Conservation (phyloP, 1,140 invertebrate genomes). For the Lasioglossum albipes region DNA sequence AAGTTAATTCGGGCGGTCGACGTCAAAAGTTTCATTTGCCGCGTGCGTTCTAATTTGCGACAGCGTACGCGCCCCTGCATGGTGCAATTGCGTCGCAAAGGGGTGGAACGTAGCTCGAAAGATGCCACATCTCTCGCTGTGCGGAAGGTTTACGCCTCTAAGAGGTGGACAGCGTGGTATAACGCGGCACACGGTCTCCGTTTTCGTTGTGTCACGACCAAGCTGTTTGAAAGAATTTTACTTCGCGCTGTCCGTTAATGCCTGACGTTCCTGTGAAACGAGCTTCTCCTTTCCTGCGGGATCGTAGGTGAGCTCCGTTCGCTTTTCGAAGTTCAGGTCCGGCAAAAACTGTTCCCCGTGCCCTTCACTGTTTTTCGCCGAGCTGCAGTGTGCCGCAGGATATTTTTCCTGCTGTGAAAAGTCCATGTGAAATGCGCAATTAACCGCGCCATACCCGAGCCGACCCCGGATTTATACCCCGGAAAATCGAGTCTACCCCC, state of each 20-base stretch:
- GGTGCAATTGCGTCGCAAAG: neutral
- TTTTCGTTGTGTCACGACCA: neutral
- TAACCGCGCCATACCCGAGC: constrained; percentile 24
- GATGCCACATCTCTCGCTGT: constrained; percentile 9
- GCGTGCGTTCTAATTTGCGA: neutral
- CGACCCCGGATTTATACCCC: too few relatives aligned
- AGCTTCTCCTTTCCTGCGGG: neutral
- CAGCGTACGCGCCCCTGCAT: neutral
- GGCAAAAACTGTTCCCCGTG: neutral
- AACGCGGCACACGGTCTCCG: neutral
- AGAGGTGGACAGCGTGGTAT: constrained; percentile 5
- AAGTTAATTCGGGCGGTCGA: neutral
- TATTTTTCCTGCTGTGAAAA: constrained; percentile 38
- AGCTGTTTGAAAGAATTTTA: constrained; percentile 30
- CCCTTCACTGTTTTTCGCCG: too few relatives aligned
- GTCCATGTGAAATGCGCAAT: constrained; percentile 49
- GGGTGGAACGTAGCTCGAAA: neutral
- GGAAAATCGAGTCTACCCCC: too few relatives aligned
- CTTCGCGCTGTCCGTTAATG: constrained; percentile 35
- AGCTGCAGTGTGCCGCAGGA: neutral
- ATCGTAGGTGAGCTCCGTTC: constrained; percentile 13
- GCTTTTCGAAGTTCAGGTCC: constrained; percentile 15
- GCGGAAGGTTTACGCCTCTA: constrained; percentile 24
- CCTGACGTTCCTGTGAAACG: constrained; percentile 34
- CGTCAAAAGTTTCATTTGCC: neutral